phyloP scores from a whole-genome alignment of 2,888 invertebrate genomes.

The Eristalis intricaria region DNA sequence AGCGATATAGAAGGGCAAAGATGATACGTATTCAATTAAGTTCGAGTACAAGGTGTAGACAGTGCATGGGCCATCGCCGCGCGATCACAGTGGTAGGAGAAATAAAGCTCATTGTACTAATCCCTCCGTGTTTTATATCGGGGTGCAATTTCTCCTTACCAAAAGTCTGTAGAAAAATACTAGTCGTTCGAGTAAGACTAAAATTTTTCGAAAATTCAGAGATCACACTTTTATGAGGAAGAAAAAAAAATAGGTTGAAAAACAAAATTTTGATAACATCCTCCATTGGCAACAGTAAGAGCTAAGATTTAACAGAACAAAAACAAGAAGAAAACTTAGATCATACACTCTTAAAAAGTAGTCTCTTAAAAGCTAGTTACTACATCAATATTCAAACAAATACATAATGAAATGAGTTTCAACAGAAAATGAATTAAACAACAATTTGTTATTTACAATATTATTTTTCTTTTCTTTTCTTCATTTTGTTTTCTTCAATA shows the following conservation, averaged over 20 bases:
- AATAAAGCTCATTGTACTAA: too few species aligned
- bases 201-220: too few species aligned
- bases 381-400: not conserved
- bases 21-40: too few species aligned
- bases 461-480: constrained; percentile 7
- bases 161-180: too few species aligned
- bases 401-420: constrained; percentile 14
- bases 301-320: not conserved
- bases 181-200: too few species aligned
- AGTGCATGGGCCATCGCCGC: too few species aligned
- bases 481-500: constrained; percentile 11
- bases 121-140: too few species aligned
- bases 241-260: not conserved
- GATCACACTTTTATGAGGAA: not conserved
- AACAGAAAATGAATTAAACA: constrained; percentile 31
- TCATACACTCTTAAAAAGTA: not conserved
- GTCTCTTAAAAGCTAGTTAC: not conserved
- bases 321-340: not conserved
- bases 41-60: too few species aligned
- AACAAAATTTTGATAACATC: not conserved
- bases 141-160: too few species aligned
- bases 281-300: not conserved
- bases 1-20: too few species aligned
- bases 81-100: too few species aligned
- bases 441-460: constrained; percentile 47